These are phyloP conservation scores for Amphiprion percula DNA, from an alignment of 2,113 vertebrate species.

Conservation along the genomic window DNA sequence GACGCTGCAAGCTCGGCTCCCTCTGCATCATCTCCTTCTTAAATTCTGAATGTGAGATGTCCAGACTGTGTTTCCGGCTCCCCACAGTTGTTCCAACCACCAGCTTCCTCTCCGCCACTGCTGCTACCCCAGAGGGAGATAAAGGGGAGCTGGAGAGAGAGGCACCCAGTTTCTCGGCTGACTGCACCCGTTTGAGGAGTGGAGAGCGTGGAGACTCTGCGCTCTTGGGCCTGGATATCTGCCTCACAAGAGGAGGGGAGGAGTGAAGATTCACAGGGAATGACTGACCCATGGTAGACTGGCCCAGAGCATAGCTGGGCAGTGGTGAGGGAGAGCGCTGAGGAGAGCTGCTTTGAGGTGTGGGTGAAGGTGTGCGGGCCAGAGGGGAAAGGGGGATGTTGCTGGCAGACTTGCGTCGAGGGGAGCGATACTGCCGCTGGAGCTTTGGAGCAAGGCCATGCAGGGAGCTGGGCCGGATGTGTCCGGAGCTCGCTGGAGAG, in stretches of 20 bases:
- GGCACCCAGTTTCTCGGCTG: constrained; percentile 91
- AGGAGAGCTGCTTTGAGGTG: constrained; percentile 92
- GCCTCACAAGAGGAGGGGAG: constrained; percentile 91
- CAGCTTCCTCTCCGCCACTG: constrained; percentile 87
- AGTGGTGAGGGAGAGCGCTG: constrained; percentile 95
- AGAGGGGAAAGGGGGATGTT: constrained; percentile 97
- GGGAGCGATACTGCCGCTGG: constrained; percentile 96
- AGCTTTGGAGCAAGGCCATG: constrained; percentile 97
- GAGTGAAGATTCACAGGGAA: constrained; percentile 95
- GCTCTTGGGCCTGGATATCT: constrained; percentile 95
- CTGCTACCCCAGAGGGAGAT: constrained; percentile 84
- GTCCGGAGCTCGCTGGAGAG: constrained; percentile 95
- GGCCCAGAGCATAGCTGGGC: constrained; percentile 85
- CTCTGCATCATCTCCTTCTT: constrained; percentile 95
- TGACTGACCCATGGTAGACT: constrained; percentile 83
- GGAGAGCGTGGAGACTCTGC: constrained; percentile 94
- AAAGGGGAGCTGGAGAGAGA: constrained; percentile 90
- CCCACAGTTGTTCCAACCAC: constrained; percentile 67
- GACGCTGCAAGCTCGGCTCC: constrained; percentile 89
- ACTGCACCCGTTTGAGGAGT: constrained; percentile 96
- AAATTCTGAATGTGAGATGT: constrained; percentile 91
- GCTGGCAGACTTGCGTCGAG: constrained; percentile 94
- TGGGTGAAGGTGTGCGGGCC: constrained; percentile 95
- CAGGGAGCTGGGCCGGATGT: constrained; percentile 96
- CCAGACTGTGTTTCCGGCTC: constrained; percentile 92